phyloP scores from a whole-genome alignment of 92 coral and sea anemone genomes.

The Plumapathes pennacea region DNA sequence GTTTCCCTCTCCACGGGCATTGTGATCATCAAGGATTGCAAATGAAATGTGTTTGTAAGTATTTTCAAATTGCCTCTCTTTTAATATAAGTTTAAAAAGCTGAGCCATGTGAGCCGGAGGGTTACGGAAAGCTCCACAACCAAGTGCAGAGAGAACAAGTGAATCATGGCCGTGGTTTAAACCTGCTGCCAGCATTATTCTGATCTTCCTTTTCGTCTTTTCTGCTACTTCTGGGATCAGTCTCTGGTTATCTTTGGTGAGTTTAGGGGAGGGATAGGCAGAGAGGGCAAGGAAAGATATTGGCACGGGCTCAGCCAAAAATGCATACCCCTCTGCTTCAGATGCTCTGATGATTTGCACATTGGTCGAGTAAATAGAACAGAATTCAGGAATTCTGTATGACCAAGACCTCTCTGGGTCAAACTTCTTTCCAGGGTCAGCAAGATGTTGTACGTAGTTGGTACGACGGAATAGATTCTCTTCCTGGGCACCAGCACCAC shows the following conservation, averaged over 20 bases:
- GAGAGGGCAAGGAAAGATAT: slow-evolving; percentile 73
- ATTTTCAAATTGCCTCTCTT: slow-evolving; percentile 47
- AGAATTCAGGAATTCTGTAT: slow-evolving; percentile 72
- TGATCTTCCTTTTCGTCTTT: slow-evolving; percentile 60
- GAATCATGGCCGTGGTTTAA: slow-evolving; percentile 68
- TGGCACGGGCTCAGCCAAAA: slow-evolving; percentile 61
- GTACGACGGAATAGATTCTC: slow-evolving; percentile 83
- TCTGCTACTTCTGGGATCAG: slow-evolving; percentile 58
- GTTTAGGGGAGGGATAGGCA: slow-evolving; percentile 67
- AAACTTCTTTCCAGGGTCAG: slow-evolving; percentile 69
- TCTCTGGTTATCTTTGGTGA: slow-evolving; percentile 37
- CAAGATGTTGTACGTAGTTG: slow-evolving; percentile 84
- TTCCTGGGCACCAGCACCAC: slow-evolving; percentile 90
- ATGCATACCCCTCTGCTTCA: slow-evolving; percentile 72
- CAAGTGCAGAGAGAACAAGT: slow-evolving; percentile 81
- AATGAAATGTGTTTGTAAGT: slow-evolving; percentile 68
- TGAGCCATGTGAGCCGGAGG: slow-evolving; percentile 77
- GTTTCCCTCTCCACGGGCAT: slow-evolving; percentile 74
- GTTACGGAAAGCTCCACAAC: slow-evolving; percentile 88
- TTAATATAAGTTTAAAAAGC: slow-evolving; percentile 61
- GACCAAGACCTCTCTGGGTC: slow-evolving; percentile 53
- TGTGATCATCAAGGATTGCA: slow-evolving; percentile 78
- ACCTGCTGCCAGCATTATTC: slow-evolving; percentile 68
- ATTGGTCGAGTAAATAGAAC: slow-evolving; percentile 76
- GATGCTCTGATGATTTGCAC: slow-evolving; percentile 78